These are phyloP conservation scores for Poecilia velifera DNA, from an alignment of 2,797 vertebrate genomes.

Conservation along the genomic window DNA sequence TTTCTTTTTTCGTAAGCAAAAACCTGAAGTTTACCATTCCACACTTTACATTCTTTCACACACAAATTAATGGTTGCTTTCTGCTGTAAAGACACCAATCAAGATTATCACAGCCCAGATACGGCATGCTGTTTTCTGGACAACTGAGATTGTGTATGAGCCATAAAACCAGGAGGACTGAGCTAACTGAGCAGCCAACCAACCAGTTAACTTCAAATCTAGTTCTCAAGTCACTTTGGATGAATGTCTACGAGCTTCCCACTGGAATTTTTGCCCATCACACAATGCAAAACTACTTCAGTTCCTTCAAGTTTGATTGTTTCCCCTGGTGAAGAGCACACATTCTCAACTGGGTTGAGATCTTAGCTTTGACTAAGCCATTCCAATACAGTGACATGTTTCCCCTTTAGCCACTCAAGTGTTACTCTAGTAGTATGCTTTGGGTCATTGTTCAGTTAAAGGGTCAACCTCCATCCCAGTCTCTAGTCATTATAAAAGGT, in stretches of 20 bases:
- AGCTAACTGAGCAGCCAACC: not conserved
- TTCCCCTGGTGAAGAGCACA: not conserved
- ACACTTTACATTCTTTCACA: not conserved
- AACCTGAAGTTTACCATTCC: not conserved
- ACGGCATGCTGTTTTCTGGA: not conserved
- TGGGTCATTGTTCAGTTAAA: not conserved
- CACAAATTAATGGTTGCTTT: not conserved
- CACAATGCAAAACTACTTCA: not conserved
- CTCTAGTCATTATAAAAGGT: not conserved
- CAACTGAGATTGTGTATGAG: not conserved
- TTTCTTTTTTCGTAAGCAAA: not conserved
- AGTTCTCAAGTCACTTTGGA: not conserved
- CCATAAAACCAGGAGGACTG: not conserved
- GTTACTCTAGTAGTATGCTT: too few relatives aligned
- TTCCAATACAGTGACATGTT: not conserved
- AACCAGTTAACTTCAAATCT: not conserved
- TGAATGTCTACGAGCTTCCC: too few relatives aligned
- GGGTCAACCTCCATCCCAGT: not conserved
- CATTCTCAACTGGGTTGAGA: not conserved
- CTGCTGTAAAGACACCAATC: not conserved
- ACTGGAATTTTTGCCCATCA: too few relatives aligned
- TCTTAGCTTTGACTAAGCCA: not conserved
- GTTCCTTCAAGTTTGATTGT: not conserved
- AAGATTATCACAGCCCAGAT: not conserved
- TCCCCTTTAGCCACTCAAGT: not conserved